A percentile compares a stretch with the other conserved stretches of the same genome.
phyloP scores from a whole-genome alignment of 2,797 vertebrate genomes.

The Lateolabrax maculatus region DNA sequence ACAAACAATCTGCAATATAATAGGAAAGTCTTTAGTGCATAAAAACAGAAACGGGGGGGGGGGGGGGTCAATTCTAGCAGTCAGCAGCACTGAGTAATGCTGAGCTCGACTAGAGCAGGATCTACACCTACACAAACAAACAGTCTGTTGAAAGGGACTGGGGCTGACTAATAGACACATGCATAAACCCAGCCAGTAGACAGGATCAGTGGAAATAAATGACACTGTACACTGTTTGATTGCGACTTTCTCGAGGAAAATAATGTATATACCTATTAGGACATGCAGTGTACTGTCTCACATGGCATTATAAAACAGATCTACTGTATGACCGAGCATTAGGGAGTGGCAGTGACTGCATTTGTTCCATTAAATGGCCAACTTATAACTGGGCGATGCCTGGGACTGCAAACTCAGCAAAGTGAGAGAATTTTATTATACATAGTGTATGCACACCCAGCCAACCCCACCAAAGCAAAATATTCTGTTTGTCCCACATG shows the following conservation, averaged over 20 bases:
- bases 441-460: conserved; percentile 10
- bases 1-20: conserved; percentile 21
- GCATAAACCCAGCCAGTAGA: not conserved
- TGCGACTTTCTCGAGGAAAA: conserved; percentile 11
- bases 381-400: conserved; percentile 9
- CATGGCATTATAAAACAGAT: conserved; percentile 23
- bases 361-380: conserved; percentile 22
- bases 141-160: conserved; percentile 33
- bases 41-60: conserved; percentile 19
- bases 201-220: conserved; percentile 24
- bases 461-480: conserved; percentile 28
- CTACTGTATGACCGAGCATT: not conserved
- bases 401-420: conserved; percentile 37
- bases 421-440: conserved; percentile 25
- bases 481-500: conserved; percentile 22
- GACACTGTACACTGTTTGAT: not conserved
- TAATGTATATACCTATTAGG: not conserved
- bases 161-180: conserved; percentile 21
- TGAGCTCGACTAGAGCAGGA: conserved; percentile 38
- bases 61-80: conserved; percentile 24
- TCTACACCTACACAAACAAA: conserved; percentile 60
- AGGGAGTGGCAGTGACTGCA: conserved; percentile 28
- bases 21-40: conserved; percentile 27
- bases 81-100: conserved; percentile 49
- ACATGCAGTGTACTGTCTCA: not conserved